phyloP scores from a whole-genome alignment of 2,888 invertebrate species.

The Scaptomyza reducta region DNA sequence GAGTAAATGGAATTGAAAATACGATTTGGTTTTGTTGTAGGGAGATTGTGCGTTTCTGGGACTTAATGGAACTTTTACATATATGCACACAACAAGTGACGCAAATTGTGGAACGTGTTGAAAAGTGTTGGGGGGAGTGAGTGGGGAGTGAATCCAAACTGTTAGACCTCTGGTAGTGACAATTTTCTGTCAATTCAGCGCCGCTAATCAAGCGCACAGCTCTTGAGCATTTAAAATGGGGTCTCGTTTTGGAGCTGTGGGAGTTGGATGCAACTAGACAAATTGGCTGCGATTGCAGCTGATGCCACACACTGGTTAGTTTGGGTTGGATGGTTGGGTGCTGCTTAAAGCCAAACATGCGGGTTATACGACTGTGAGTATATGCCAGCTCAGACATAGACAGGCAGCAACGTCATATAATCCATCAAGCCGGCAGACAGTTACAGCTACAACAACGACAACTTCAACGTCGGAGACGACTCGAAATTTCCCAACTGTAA shows the following conservation, averaged over 20 bases:
- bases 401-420: slow-evolving; percentile 56
- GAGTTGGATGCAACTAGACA: slow-evolving; percentile 43
- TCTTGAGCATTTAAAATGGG: slow-evolving; percentile 63
- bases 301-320: slow-evolving; percentile 5
- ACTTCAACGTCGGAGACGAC: slow-evolving; percentile 36
- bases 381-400: slow-evolving; percentile 21
- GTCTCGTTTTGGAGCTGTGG: slow-evolving; percentile 9
- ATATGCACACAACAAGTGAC: slow-evolving; percentile 63
- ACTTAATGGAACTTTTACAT: slow-evolving; percentile 52
- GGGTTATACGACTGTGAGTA: slow-evolving; percentile 28
- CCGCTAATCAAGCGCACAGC: slow-evolving; percentile 71
- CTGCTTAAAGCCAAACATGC: slow-evolving; percentile 61
- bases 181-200: slow-evolving; percentile 76
- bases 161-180: slow-evolving; percentile 52
- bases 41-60: neutral
- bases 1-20: slow-evolving; percentile 1
- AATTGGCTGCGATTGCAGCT: slow-evolving; percentile 66
- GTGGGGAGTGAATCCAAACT: neutral
- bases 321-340: slow-evolving; percentile 3
- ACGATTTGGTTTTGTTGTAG: neutral
- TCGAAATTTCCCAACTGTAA: slow-evolving; percentile 65
- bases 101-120: slow-evolving; percentile 59
- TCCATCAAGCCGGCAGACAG: slow-evolving; percentile 71
- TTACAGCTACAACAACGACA: slow-evolving; percentile 41
- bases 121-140: slow-evolving; percentile 13